Evolutionary conservation across 2,888 invertebrate genomes (phyloP), one percentile per base, ranked within the genome.

Genomic region (Heliconius ismenius): DNA sequence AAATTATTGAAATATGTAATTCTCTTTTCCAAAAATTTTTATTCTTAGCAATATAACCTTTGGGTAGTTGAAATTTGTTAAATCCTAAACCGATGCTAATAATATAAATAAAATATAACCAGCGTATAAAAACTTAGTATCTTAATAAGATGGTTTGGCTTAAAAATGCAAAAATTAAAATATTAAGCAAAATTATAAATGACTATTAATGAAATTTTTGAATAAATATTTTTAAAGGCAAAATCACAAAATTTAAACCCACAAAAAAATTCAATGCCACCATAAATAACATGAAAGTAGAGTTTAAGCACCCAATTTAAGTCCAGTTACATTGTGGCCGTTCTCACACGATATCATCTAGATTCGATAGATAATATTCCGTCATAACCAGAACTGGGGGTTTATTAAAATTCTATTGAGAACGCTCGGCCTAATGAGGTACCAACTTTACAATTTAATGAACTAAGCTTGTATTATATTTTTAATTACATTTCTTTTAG

Each of bases 361-460:
- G 76, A 76, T 76, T n/a, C n/a, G 26, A 83, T 81, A 80, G 84
- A 85, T 86, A 83, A 81, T 81, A 83, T 83, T 84, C 83, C 79
- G 83, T 84, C 82, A 84, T 82, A 81, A 78, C 79, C 68, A 78
- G 78, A 78, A 79, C 65, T 77, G 43, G 7, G 10, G 54, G 70
- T 65, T 76, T 76, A 76, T 76, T 76, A 76, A 76, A 76, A 76
- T 76, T 73, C 73, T 73, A 76, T 73, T 43, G 65, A 64, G 54
- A 43, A 6, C 60, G 65, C 62, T 49, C 49, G 43, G 54, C 49
- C 76, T 79, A 79, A 79, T 79, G 78, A 79, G 76, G 65, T 64
- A 75, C 68, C 26, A 65, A 58, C 64, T 69, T 77, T 77, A 73
- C 69, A 77, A 77, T 76, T 77, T 74, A 76, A 67, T 73, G 65